Base-by-base conservation (phyloP, 2,888 invertebrate species). In the Lycaena phlaeas region DNA sequence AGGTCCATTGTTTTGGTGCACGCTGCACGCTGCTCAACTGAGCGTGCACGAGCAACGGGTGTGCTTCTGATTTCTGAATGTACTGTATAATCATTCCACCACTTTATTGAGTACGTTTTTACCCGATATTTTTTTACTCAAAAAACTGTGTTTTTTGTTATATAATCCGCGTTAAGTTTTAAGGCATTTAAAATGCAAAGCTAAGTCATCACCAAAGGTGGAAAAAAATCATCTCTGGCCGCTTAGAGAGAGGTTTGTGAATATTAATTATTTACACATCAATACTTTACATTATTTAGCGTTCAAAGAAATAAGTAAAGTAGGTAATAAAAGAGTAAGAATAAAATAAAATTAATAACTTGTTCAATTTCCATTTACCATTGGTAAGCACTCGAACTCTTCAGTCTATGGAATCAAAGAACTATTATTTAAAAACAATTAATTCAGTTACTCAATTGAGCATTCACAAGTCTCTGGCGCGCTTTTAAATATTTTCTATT, bases 371-470 rank as follows among this genome's bases (percentile, higher is more conserved):
- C 22, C 4, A 34, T 18, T 10, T 7, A 31, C 6, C 12, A 15
- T 9, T 3, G 12, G 18, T 17, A n/a, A n/a, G n/a, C n/a, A 12
- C 18, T 18, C 4, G 12, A 9, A 34, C 22, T 17, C 15, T n/a
- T n/a, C n/a, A n/a, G n/a, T n/a, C n/a, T 34, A n/a, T 22, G 22
- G 12, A 34, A 9, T 11, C 3, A 7, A 15, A 18, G 11, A 3
- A 34, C 4, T 11, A 34, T 34, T 22, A 18, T 34, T 34, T 12
- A 3, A 22, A 18, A 34, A 22, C 22, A 34, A 34, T 18, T 22
- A 12, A 34, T 34, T 18, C 22, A 34, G 59, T 58, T 73, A 68
- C 64, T 73, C 72, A 72, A 68, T 68, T 74, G 67, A 59, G 60
- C 60, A 63, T 59, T 44, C 48, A 51, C 48, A 42, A 55, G 54